Base-by-base conservation (phyloP, 2,888 invertebrate genomes). In the Idaea dimidiata region DNA sequence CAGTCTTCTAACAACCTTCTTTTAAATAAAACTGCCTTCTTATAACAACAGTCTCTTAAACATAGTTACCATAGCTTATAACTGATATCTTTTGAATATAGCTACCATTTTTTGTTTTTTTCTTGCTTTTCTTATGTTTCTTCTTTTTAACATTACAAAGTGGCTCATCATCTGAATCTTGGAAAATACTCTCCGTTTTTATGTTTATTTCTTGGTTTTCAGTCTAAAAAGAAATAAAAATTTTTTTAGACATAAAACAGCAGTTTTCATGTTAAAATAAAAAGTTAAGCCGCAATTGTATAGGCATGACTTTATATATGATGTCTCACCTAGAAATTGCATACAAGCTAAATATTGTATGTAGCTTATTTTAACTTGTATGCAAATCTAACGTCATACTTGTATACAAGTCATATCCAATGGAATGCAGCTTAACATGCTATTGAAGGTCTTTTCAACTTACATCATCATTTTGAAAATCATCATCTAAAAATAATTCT, bases 121-220 rank as follows among this genome's bases (percentile, higher is more conserved):
- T 65, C 17, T 5, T 54, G 1, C 0, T 53, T 43, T 67, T 66
- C 24, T 57, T 56, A 62, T 7, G 64, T 54, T 53, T 67, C 68
- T n/a, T 67, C 14, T 62, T 62, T 60, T 59, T 70, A 1, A 24
- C 62, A 10, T n/a, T 69, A 0, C 89, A 73, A 0, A 43, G 43
- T 14, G 90, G 90, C 56, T 89, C 89, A 16, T 90, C 88, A 7
- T 89, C 90, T 0, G 90, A 90, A 0, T 85, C 87, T 24, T 81
- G 71, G 43, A 84, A 88, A 0, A 76, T 75, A 0, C 74, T 72
- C 1, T 71, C 66, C 2, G 58, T 65, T 10, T 61, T 68, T 24
- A 67, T 76, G 17, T 63, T 72, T 59, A 57, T 71, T 17, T 59
- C 65, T 72, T 14, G 18, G 14, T 18, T 64, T 67, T 62, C 43